phyloP scores from a whole-genome alignment of 2,888 invertebrate species.

The Ochropacha duplaris region DNA sequence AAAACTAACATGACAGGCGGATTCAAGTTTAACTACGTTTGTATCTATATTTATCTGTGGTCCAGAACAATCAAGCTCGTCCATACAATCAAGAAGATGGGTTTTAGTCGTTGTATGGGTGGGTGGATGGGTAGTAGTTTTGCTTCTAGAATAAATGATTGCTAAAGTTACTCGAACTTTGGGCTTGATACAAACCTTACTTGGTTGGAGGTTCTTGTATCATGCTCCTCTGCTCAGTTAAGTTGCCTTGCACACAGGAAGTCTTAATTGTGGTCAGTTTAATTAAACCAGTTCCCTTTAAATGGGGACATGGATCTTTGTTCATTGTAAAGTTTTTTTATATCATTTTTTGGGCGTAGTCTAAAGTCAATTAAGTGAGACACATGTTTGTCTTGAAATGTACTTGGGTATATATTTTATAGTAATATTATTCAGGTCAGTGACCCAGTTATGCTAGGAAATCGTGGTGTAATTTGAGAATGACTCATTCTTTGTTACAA shows the following conservation, averaged over 20 bases:
- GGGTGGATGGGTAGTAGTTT: neutral
- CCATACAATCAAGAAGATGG: too few relatives aligned
- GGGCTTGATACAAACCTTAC: too few relatives aligned
- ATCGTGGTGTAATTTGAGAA: conserved; percentile 14
- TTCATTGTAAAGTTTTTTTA: conserved; percentile 24
- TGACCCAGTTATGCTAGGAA: conserved; percentile 35
- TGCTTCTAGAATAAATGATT: neutral
- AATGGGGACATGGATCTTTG: conserved; percentile 40
- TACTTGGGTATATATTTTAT: conserved; percentile 11
- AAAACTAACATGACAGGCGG: neutral
- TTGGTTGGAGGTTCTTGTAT: neutral
- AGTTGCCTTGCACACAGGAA: conserved; percentile 53
- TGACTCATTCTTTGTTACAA: conserved; percentile 23
- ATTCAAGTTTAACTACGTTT: neutral
- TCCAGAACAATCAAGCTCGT: neutral
- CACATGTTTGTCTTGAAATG: neutral
- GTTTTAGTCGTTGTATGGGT: too few relatives aligned
- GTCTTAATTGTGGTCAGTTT: conserved; percentile 58
- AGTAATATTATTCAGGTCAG: conserved; percentile 30
- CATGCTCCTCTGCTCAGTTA: conserved; percentile 14
- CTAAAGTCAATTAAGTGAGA: conserved; percentile 12
- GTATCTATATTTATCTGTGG: too few relatives aligned
- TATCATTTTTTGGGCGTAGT: conserved; percentile 9
- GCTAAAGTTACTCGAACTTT: neutral
- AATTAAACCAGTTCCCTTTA: conserved; percentile 53